Conservation (phyloP, 2,888 invertebrate genomes). For the Drosophila limbata region DNA sequence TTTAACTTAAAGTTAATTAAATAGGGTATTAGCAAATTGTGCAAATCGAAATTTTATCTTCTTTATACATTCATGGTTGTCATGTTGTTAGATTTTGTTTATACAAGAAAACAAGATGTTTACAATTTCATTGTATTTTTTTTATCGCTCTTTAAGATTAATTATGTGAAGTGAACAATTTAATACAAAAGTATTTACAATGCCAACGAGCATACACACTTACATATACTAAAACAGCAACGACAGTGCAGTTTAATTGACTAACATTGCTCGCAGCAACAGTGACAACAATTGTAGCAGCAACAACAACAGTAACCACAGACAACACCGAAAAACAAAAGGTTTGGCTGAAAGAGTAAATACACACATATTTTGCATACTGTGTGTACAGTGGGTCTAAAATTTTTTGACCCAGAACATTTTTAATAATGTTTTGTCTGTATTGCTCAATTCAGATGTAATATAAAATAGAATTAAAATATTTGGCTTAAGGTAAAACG, state of each 20-base stretch:
- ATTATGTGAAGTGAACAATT: slow-evolving; percentile 30
- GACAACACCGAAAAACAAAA: slow-evolving; percentile 56
- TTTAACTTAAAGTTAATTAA: neutral
- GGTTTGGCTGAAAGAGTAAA: slow-evolving; percentile 39
- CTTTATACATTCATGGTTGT: neutral
- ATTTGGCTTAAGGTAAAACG: too few relatives aligned
- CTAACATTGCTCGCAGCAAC: slow-evolving; percentile 31
- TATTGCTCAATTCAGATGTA: too few relatives aligned
- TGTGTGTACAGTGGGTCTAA: neutral
- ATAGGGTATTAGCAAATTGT: neutral
- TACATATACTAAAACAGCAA: slow-evolving; percentile 24
- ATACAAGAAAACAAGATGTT: slow-evolving; percentile 9
- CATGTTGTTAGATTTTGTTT: neutral
- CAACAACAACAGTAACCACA: slow-evolving; percentile 45
- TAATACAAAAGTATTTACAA: slow-evolving; percentile 21
- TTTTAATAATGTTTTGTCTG: too few relatives aligned
- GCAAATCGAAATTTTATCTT: neutral
- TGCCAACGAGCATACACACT: slow-evolving; percentile 2
- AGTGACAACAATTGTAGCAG: slow-evolving; percentile 28
- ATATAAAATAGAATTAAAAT: too few relatives aligned
- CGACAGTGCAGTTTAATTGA: slow-evolving; percentile 23
- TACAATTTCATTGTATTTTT: neutral
- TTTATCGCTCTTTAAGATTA: slow-evolving; percentile 21
- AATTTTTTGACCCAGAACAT: too few relatives aligned
- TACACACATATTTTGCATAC: slow-evolving; percentile 15